These are phyloP conservation scores for Trichonephila inaurata DNA, from an alignment of 1,140 invertebrate species.

Conservation along the genomic window DNA sequence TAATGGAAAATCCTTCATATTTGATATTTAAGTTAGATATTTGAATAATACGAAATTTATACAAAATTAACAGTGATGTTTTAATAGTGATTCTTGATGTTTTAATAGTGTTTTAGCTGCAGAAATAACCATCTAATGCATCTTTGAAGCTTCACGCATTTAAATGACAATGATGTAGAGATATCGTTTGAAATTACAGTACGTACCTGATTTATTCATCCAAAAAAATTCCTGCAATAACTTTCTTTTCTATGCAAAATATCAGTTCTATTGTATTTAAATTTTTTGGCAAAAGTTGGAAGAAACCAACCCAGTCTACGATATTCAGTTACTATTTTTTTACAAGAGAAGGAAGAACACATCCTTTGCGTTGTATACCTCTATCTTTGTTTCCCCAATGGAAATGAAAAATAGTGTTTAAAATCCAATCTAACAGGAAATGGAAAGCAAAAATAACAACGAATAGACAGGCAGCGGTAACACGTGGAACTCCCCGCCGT, in stretches of 20 bases:
- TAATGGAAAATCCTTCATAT: too few relatives aligned
- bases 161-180: too few relatives aligned
- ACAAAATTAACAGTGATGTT: too few relatives aligned
- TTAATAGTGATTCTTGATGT: too few relatives aligned
- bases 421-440: constrained; percentile 27
- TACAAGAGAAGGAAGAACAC: not conserved
- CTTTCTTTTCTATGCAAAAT: not conserved
- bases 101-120: too few relatives aligned
- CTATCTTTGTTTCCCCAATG: not conserved
- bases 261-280: constrained; percentile 14
- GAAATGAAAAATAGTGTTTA: not conserved
- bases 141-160: too few relatives aligned
- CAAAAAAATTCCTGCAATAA: not conserved
- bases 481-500: constrained; percentile 4
- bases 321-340: not conserved
- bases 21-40: too few relatives aligned
- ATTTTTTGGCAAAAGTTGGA: not conserved
- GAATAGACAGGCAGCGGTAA: not conserved
- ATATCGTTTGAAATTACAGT: too few relatives aligned
- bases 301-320: not conserved
- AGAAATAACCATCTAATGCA: too few relatives aligned
- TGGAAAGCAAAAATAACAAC: not conserved
- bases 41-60: too few relatives aligned
- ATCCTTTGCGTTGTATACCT: not conserved
- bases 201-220: not conserved